Evolutionary conservation across 1,140 invertebrate genomes (phyloP), one percentile per base, ranked within the genome.

Genomic region (Ylistrum balloti): DNA sequence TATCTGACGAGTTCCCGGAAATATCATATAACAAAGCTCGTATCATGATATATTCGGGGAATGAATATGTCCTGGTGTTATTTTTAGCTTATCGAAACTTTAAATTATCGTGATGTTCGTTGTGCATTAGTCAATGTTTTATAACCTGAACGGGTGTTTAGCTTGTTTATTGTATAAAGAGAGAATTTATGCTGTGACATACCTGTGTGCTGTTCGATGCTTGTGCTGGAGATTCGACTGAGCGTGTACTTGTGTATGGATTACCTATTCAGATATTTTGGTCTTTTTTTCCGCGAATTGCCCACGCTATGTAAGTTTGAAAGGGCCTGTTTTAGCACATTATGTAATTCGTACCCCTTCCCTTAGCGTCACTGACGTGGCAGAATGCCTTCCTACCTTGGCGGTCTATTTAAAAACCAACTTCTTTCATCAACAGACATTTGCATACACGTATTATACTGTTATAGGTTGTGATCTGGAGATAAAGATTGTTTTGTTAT

Each of bases 11-110:
- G 56, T 74, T 74, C 56, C 56, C 56, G 56, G 56, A 74, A 74
- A 74, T n/a, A 74, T n/a, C 3, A 22, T 74, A 11, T 7, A 74
- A 74, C n/a, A 74, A 74, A 17, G n/a, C 56, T 28, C 5, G n/a
- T 74, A 74, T 74, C 56, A n/a, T n/a, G 56, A 74, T 74, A 74
- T 74, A 74, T 74, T 74, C 56, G 56, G 56, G 56, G 56, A 74
- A 74, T 74, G 9, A 7, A 48, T 48, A 17, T 74, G 56, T 74
- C 56, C 56, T 74, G 56, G 9, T 74, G 22, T n/a, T 74, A 74
- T 74, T 17, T 74, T 74, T 74, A 74, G n/a, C 56, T 28, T 74
- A 74, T 74, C 56, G n/a, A n/a, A n/a, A 74, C 9, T 74, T n/a
- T 2, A 74, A 74, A 74, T 28, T n/a, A 28, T 5, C 2, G 56